Conservation (phyloP, 2,797 vertebrate genomes). For the Coendou prehensilis region DNA sequence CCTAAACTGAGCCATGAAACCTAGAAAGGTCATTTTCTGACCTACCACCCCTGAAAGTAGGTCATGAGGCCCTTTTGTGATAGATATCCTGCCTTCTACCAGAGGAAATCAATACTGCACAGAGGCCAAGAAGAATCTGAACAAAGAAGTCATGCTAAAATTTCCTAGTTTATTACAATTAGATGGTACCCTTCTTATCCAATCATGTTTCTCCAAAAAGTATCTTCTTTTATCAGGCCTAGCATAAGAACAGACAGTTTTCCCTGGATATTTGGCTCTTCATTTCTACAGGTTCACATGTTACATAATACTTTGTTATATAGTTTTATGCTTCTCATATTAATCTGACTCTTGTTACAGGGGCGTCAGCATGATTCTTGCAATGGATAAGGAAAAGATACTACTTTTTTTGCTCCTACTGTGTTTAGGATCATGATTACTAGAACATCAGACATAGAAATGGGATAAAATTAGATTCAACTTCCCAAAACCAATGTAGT, state of each 20-base stretch:
- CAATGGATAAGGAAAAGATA: not conserved
- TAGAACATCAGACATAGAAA: slow-evolving; percentile 16
- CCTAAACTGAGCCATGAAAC: not conserved
- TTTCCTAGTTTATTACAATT: not conserved
- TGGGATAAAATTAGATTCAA: not conserved
- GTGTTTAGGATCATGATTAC: not conserved
- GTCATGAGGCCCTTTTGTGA: not conserved
- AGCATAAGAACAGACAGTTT: not conserved
- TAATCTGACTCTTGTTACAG: not conserved
- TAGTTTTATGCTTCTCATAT: not conserved
- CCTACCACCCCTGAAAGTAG: not conserved
- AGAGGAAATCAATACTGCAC: not conserved
- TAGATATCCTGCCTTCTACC: not conserved
- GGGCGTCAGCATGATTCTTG: not conserved
- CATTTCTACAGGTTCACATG: not conserved
- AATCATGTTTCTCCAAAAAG: not conserved
- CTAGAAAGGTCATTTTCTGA: not conserved
- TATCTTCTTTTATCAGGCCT: not conserved
- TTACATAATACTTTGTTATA: not conserved
- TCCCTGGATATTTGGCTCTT: not conserved
- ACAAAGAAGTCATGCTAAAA: not conserved
- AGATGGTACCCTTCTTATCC: not conserved
- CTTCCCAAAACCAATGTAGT: not conserved
- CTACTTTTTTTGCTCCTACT: not conserved
- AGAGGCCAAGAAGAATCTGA: not conserved